Percentiles rank a stretch among this genome's conserved stretches.
Conservation (phyloP, 2,888 invertebrate genomes). For the Hirtodrosophila confusa region DNA sequence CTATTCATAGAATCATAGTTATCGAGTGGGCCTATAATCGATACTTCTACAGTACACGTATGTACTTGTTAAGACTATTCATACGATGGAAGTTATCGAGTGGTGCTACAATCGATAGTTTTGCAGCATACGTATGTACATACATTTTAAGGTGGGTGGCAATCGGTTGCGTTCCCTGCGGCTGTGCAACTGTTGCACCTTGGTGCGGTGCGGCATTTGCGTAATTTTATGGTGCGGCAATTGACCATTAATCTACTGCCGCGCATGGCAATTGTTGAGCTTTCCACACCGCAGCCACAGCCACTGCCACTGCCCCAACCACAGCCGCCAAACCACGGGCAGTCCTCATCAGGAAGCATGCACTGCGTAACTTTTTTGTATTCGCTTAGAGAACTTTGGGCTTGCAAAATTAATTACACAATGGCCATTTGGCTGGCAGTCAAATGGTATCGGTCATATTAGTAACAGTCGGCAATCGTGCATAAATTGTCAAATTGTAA, state of each 20-base stretch:
- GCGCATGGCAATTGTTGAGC: conserved; percentile 57
- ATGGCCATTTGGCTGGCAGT: conserved; percentile 43
- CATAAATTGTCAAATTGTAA: conserved; percentile 81
- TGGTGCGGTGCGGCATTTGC: conserved; percentile 13
- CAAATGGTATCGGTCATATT: conserved; percentile 21
- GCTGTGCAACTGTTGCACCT: conserved; percentile 5
- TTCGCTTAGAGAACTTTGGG: conserved; percentile 56
- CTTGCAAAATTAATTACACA: conserved; percentile 75
- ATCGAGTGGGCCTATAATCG: too few species aligned
- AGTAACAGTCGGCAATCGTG: conserved; percentile 67
- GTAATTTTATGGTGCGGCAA: conserved; percentile 18
- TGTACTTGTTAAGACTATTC: too few species aligned
- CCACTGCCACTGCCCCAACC: conserved; percentile 22
- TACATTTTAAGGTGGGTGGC: conserved; percentile 30
- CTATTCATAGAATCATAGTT: too few species aligned
- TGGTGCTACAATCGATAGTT: too few species aligned
- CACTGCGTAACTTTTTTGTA: conserved; percentile 61
- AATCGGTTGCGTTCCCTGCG: conserved; percentile 19
- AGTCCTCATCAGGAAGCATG: conserved; percentile 72
- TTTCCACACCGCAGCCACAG: conserved; percentile 11
- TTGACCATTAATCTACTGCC: conserved; percentile 58
- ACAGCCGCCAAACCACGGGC: conserved; percentile 55
- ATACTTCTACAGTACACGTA: too few species aligned
- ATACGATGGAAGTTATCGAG: too few species aligned
- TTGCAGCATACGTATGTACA: neutral